Evolutionary conservation across 2,113 vertebrate species (phyloP).

Genomic region (Eleginops maclovinus): DNA sequence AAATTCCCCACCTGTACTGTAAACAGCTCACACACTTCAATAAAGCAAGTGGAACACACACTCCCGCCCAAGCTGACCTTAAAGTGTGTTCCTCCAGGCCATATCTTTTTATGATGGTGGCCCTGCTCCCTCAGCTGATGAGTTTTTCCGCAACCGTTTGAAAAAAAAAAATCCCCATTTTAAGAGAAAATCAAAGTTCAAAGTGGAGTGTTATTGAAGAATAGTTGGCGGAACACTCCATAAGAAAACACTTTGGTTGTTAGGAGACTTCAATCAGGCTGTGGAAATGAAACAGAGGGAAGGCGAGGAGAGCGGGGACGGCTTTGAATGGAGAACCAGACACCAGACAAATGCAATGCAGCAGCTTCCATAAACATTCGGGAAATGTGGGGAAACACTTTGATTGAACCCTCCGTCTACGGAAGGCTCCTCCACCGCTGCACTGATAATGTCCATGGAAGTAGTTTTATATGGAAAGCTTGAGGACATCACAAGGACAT

Average conservation of each 20-base stretch:
- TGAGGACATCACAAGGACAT: slow-evolving; percentile 79
- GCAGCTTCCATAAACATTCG: slow-evolving; percentile 71
- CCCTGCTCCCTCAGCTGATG: slow-evolving; percentile 73
- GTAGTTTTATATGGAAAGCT: slow-evolving; percentile 60
- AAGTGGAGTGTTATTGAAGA: slow-evolving; percentile 75
- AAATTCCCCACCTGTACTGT: slow-evolving; percentile 59
- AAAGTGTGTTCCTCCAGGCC: slow-evolving; percentile 74
- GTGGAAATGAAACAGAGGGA: slow-evolving; percentile 72
- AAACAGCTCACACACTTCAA: slow-evolving; percentile 57
- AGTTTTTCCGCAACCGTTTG: slow-evolving; percentile 74
- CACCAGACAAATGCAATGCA: slow-evolving; percentile 69
- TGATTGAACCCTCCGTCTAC: slow-evolving; percentile 51
- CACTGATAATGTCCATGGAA: slow-evolving; percentile 65
- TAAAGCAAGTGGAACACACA: slow-evolving; percentile 59
- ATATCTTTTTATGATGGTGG: slow-evolving; percentile 76
- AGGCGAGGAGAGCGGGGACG: slow-evolving; percentile 40
- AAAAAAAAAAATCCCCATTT: slow-evolving; percentile 60
- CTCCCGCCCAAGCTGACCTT: slow-evolving; percentile 64
- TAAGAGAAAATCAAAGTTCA: slow-evolving; percentile 80
- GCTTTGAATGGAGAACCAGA: slow-evolving; percentile 71
- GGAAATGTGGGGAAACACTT: slow-evolving; percentile 52
- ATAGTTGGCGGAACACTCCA: slow-evolving; percentile 71
- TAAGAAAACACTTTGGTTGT: slow-evolving; percentile 79
- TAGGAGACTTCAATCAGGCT: slow-evolving; percentile 76
- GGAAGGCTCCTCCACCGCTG: slow-evolving; percentile 37